Evolutionary conservation across 2,888 invertebrate genomes (phyloP).

Genomic region (Epistrophella euchroma): DNA sequence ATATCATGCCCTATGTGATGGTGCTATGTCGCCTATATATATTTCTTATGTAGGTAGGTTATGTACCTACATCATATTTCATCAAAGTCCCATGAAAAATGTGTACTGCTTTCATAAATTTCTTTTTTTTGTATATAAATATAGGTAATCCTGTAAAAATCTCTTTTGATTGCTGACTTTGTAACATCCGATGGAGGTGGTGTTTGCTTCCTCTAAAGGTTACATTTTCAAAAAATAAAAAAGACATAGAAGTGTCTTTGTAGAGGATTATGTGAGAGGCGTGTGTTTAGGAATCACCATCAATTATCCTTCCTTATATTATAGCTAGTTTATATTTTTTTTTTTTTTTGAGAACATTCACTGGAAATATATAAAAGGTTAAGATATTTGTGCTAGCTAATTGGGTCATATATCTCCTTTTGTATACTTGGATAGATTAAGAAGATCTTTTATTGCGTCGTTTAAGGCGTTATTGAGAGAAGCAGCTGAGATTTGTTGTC

Average conservation of each 20-base stretch:
- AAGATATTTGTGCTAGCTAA: slow-evolving; percentile 30
- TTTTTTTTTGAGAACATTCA: slow-evolving; percentile 19
- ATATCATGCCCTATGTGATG: slow-evolving; percentile 6
- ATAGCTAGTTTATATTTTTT: slow-evolving; percentile 24
- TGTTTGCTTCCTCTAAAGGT: slow-evolving; percentile 18
- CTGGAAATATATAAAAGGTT: slow-evolving; percentile 29
- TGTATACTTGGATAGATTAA: slow-evolving; percentile 36
- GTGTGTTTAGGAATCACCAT: slow-evolving; percentile 36
- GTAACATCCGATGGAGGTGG: slow-evolving; percentile 25
- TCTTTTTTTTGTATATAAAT: slow-evolving; percentile 5
- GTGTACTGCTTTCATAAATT: slow-evolving; percentile 30
- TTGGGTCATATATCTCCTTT: slow-evolving; percentile 37
- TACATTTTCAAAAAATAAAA: slow-evolving; percentile 12
- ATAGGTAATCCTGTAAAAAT: slow-evolving; percentile 40
- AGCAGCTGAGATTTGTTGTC: slow-evolving; percentile 2
- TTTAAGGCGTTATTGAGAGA: slow-evolving; percentile 4
- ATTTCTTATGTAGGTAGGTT: neutral
- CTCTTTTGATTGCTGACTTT: slow-evolving; percentile 48
- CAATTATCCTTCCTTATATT: slow-evolving; percentile 23
- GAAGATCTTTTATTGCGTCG: slow-evolving; percentile 23
- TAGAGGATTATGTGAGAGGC: slow-evolving; percentile 34
- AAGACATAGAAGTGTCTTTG: slow-evolving; percentile 28
- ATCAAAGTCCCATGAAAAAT: slow-evolving; percentile 26
- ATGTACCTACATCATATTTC: slow-evolving; percentile 28
- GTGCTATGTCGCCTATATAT: neutral